A percentile compares a stretch with the other conserved stretches of the same genome.
These are phyloP conservation scores for Pteruthius melanotis DNA, from an alignment of 2,113 vertebrate species.

Conservation along the genomic window DNA sequence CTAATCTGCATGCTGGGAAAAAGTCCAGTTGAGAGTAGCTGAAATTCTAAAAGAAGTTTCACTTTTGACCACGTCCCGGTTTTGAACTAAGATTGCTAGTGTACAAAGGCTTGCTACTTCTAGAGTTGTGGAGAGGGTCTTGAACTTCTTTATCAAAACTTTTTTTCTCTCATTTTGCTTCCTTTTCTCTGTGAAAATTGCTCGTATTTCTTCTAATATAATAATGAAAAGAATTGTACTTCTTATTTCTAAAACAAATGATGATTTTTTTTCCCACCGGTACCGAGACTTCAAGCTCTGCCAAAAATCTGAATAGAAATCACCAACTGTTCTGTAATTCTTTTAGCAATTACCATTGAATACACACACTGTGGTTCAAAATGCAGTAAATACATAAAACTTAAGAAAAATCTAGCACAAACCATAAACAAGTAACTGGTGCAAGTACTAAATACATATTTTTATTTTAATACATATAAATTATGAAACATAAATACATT, in stretches of 20 bases:
- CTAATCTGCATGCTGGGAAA: slow-evolving; percentile 12
- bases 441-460: not conserved
- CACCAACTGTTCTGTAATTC: slow-evolving; percentile 51
- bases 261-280: not conserved
- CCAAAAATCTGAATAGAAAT: slow-evolving; percentile 46
- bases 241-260: not conserved
- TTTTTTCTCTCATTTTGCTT: not conserved
- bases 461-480: slow-evolving; percentile 28
- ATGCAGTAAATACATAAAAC: not conserved
- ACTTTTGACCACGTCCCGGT: not conserved
- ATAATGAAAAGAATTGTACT: not conserved
- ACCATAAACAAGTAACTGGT: slow-evolving; percentile 31
- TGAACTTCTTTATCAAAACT: not conserved
- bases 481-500: slow-evolving; percentile 11
- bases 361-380: slow-evolving; percentile 25
- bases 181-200: not conserved
- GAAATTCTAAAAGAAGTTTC: slow-evolving; percentile 15
- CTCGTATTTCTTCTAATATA: not conserved
- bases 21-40: not conserved
- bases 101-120: not conserved
- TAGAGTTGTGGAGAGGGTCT: not conserved
- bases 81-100: not conserved
- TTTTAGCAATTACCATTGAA: slow-evolving; percentile 43
- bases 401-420: slow-evolving; percentile 31
- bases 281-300: not conserved